Conservation (phyloP, 2,113 vertebrate genomes). For the Chinchilla lanigera region DNA sequence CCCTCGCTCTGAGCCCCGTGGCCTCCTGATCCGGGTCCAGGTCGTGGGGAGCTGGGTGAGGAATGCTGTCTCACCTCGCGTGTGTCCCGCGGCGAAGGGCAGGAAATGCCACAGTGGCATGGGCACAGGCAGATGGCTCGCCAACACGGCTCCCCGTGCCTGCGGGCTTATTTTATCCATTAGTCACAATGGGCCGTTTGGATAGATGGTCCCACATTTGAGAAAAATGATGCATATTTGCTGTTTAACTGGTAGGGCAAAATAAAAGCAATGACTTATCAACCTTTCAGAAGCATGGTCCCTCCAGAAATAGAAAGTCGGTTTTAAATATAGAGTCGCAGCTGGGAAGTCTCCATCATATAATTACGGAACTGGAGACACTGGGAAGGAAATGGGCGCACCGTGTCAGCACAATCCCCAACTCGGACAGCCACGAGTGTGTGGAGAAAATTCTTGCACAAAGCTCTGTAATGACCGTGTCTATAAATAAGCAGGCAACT, state of each 20-base stretch:
- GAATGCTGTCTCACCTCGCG: accelerated
- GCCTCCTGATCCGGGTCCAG: background rate
- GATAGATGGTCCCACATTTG: background rate
- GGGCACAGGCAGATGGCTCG: constrained; percentile 26
- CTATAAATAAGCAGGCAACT: constrained; percentile 52
- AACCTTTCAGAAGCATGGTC: constrained; percentile 61
- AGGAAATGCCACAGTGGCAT: background rate
- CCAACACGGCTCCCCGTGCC: background rate
- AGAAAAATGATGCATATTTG: background rate
- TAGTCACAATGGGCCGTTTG: background rate
- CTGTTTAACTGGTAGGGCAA: constrained; percentile 30
- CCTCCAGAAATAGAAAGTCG: constrained; percentile 57
- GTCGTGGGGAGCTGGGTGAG: background rate
- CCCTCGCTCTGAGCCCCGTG: accelerated
- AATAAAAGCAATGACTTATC: constrained; percentile 56
- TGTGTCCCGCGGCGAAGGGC: background rate
- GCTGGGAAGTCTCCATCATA: constrained; percentile 30
- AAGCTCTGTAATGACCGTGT: background rate
- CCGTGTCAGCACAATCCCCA: background rate
- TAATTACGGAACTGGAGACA: constrained; percentile 34
- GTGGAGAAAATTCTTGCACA: background rate
- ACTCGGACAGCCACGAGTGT: accelerated
- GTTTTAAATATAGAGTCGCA: constrained; percentile 59
- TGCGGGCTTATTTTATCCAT: background rate
- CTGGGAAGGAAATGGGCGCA: background rate